Base-by-base conservation (phyloP, 2,888 invertebrate species). In the Pinctada fucata region DNA sequence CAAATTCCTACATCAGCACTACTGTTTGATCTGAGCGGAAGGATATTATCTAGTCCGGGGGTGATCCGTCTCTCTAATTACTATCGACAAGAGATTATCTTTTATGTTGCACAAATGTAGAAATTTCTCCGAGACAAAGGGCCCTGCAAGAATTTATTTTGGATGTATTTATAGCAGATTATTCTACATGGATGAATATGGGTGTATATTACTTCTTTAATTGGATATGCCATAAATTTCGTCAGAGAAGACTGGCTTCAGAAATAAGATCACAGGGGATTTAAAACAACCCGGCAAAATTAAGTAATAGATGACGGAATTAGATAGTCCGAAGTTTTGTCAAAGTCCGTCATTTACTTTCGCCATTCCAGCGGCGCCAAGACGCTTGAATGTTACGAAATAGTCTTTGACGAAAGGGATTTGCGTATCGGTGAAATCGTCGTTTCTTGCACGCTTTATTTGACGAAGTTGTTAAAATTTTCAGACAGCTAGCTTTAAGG, bases 1-100 rank as follows among this genome's bases (percentile, higher is more conserved):
- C 74, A 74, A 64, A 74, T 66, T 74, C 74, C 45, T 66, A 51
- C 63, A 72, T 70, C 78, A 50, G 66, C 65, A 66, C n/a, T 45
- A 51, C 66, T 66, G 64, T 74, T 70, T 78, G 72, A 70, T 70
- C 74, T 45, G 13, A 69, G 58, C 45, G 73, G 70, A 64, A 47
- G 74, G 58, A 70, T 70, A 74, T 63, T 52, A 48, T 51, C 74
- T 65, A 74, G 65, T 74, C 74, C 74, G 5, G 31, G 31, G 58
- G 58, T 58, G 66, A 63, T 63, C 48, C 16, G 65, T 66, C 51
- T 48, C 31, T n/a, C 74, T 74, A 74, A 74, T 74, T 74, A 74
- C 45, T 48, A 16, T 51, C 49, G 49, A 13, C 8, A 10, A 10
- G 58, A 58, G 58, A 58, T 58, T 58, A 13, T 58, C 58, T 58